These are phyloP conservation scores for Linhomoeus sp. DNA, from an alignment of 2,888 invertebrate genomes.

Conservation along the genomic window DNA sequence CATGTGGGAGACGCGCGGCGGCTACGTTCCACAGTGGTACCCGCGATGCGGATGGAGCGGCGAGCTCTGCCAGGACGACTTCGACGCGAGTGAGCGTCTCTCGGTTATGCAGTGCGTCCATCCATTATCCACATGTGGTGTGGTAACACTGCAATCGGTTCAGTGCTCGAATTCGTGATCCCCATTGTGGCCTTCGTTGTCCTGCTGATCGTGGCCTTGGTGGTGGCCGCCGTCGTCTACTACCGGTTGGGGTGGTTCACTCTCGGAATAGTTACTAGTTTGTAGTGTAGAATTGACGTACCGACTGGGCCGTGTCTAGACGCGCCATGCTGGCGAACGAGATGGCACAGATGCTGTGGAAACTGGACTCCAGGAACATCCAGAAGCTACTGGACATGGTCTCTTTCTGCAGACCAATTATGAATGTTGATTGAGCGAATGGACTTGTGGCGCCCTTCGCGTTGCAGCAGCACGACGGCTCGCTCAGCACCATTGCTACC, in stretches of 20 bases:
- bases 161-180: no score
- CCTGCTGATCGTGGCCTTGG: no score
- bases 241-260: no score
- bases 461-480: conserved; percentile 2
- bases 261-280: no score
- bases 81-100: background rate
- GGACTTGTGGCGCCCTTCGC: no score
- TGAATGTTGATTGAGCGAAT: no score
- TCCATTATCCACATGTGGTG: no score
- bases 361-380: background rate
- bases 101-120: background rate
- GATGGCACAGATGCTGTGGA: conserved; percentile 4
- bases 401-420: no score
- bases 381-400: conserved; percentile 2
- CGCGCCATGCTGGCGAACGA: background rate
- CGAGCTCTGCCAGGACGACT: conserved; percentile 1
- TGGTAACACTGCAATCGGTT: background rate
- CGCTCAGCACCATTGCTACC: conserved; percentile 1
- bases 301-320: no score
- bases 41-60: conserved; percentile 4
- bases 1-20: conserved; percentile 4
- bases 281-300: no score
- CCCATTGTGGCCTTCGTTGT: no score
- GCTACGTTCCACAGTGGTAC: conserved; percentile 3
- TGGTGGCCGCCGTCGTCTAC: no score